These are phyloP conservation scores for Eumerus sabulonum DNA, from an alignment of 2,888 invertebrate species.

Conservation along the genomic window DNA sequence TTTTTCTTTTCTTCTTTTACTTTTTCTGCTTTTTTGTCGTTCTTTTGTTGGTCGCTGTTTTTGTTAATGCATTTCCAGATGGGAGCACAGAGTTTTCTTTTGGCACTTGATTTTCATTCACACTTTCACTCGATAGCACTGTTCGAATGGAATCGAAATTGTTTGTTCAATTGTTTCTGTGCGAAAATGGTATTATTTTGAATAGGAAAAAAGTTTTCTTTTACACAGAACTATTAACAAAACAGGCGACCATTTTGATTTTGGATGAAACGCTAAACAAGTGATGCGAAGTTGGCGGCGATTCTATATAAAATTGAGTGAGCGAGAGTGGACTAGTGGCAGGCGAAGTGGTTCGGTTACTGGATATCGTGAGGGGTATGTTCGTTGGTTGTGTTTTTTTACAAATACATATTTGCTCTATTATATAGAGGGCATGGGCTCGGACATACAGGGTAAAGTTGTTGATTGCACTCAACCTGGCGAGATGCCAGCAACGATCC, in stretches of 20 bases:
- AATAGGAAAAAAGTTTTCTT: slow-evolving; percentile 60
- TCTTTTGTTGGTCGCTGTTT: slow-evolving; percentile 18
- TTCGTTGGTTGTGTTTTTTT: slow-evolving; percentile 16
- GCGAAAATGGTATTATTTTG: slow-evolving; percentile 53
- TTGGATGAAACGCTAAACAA: slow-evolving; percentile 64
- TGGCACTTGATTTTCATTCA: slow-evolving; percentile 58
- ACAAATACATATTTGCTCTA: no score
- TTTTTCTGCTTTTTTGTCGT: slow-evolving; percentile 19
- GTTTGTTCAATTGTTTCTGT: slow-evolving; percentile 58
- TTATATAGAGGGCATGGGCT: no score
- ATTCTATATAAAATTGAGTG: not conserved
- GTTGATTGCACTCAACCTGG: no score
- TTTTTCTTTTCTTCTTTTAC: slow-evolving; percentile 38
- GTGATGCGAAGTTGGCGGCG: slow-evolving; percentile 53
- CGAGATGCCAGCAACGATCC: no score
- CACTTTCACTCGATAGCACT: slow-evolving; percentile 51
- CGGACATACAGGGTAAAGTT: no score
- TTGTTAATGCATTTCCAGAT: slow-evolving; percentile 56
- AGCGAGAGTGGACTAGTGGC: slow-evolving; percentile 4
- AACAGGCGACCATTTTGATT: slow-evolving; percentile 71
- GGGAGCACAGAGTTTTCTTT: slow-evolving; percentile 53
- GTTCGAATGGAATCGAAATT: slow-evolving; percentile 11
- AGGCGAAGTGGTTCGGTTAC: slow-evolving; percentile 31
- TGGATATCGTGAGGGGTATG: not conserved
- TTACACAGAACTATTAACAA: slow-evolving; percentile 67